Evolutionary conservation across 1,140 invertebrate genomes (phyloP).

Genomic region (Phymastichus coffea): DNA sequence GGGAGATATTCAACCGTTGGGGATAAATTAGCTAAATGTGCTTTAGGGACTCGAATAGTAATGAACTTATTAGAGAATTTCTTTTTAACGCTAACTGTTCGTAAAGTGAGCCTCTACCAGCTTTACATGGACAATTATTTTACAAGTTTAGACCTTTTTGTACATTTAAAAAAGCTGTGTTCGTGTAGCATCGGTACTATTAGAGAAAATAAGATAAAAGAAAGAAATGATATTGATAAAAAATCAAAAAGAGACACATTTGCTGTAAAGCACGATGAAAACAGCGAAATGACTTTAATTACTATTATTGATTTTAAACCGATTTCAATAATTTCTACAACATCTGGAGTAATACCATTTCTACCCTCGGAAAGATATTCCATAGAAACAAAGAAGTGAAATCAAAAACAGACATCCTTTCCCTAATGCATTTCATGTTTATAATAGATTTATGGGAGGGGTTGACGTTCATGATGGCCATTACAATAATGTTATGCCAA

Average conservation of each 20-base stretch:
- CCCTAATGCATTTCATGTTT: too few species aligned
- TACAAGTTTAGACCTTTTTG: slow-evolving; percentile 22
- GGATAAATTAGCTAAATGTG: too few species aligned
- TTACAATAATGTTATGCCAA: too few species aligned
- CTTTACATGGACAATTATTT: slow-evolving; percentile 26
- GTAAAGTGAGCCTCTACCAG: too few species aligned
- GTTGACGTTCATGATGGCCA: too few species aligned
- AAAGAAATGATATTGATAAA: background rate
- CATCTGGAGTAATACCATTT: background rate
- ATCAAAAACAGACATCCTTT: too few species aligned
- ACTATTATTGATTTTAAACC: background rate
- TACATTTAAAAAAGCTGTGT: slow-evolving; percentile 12
- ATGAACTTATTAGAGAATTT: slow-evolving; percentile 16
- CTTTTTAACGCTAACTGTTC: slow-evolving; percentile 12
- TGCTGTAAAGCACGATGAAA: background rate
- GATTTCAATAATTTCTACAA: background rate
- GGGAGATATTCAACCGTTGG: slow-evolving; percentile 22
- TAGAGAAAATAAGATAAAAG: slow-evolving; percentile 3
- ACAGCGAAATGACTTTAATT: background rate
- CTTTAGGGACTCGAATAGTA: slow-evolving; percentile 15
- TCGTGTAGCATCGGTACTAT: background rate
- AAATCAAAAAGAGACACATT: background rate
- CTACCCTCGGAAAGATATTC: too few species aligned
- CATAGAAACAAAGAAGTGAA: too few species aligned
- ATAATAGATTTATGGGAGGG: too few species aligned